A percentile compares a stretch with the other conserved stretches of the same genome.
Conservation (phyloP, 1,140 invertebrate species). For the Campoletis sonorensis region DNA sequence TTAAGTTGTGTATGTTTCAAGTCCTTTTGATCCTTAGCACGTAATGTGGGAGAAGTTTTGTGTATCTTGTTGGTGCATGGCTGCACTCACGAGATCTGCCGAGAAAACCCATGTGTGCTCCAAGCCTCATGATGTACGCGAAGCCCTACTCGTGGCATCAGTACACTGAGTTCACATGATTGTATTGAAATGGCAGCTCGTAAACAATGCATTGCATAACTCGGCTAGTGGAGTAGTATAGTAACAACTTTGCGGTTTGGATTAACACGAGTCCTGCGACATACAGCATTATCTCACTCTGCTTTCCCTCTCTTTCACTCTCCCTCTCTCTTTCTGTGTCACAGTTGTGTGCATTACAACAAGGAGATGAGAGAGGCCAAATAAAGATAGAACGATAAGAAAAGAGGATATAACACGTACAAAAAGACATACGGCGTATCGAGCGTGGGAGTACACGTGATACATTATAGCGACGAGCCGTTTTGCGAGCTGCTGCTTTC, state of each 20-base stretch:
- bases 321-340: neutral
- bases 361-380: neutral
- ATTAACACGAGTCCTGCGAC: conserved; percentile 58
- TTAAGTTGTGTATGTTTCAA: neutral
- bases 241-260: conserved; percentile 28
- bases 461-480: neutral
- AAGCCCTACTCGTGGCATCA: neutral
- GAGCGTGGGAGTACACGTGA: conserved; percentile 17
- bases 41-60: neutral
- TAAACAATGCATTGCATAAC: conserved; percentile 68
- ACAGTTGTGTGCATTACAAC: neutral
- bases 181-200: conserved; percentile 67
- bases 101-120: neutral
- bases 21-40: neutral
- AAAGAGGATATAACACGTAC: conserved; percentile 14
- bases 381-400: neutral
- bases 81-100: neutral
- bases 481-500: neutral
- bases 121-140: neutral
- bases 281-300: conserved; percentile 25
- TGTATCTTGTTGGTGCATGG: neutral
- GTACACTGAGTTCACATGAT: conserved; percentile 62
- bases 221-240: conserved; percentile 54
- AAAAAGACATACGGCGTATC: neutral
- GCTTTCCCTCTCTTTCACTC: neutral